phyloP scores from a whole-genome alignment of 1,140 invertebrate genomes.

The Heliconius congener region DNA sequence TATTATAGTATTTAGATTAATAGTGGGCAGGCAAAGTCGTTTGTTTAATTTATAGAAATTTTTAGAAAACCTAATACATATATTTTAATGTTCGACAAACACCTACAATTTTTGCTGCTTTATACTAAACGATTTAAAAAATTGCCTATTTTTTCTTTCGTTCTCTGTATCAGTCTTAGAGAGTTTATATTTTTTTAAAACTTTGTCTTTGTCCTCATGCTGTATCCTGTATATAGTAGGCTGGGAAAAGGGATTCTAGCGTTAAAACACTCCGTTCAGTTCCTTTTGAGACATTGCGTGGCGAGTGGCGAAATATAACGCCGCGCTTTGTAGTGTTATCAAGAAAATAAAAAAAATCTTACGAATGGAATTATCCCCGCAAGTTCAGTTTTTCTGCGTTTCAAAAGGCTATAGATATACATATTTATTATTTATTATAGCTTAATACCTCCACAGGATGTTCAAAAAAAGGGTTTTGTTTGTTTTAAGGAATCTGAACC shows the following conservation, averaged over 20 bases:
- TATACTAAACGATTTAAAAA: background rate
- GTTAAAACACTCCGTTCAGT: background rate
- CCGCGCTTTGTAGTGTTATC: background rate
- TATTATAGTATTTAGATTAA: too few relatives aligned
- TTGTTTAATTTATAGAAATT: conserved; percentile 7
- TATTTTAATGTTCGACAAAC: conserved; percentile 11
- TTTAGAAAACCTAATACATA: conserved; percentile 13
- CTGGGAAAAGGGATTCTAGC: background rate
- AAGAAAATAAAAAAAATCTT: too few relatives aligned
- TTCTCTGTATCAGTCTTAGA: background rate
- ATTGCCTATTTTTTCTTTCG: background rate
- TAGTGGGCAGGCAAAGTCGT: too few relatives aligned
- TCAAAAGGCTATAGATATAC: too few relatives aligned
- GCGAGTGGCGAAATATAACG: background rate
- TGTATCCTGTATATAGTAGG: background rate
- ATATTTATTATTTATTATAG: too few relatives aligned
- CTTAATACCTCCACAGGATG: too few relatives aligned
- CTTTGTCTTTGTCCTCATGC: background rate
- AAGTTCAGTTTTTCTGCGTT: too few relatives aligned
- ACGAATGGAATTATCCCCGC: too few relatives aligned
- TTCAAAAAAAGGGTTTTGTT: too few relatives aligned
- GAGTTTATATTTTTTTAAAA: background rate
- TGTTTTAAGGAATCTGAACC: too few relatives aligned
- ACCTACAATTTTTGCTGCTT: background rate
- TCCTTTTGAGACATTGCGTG: background rate